Percentiles rank a stretch among this genome's conserved stretches.
Evolutionary conservation across 2,888 invertebrate genomes (phyloP).

Genomic region (Cantharis rustica): DNA sequence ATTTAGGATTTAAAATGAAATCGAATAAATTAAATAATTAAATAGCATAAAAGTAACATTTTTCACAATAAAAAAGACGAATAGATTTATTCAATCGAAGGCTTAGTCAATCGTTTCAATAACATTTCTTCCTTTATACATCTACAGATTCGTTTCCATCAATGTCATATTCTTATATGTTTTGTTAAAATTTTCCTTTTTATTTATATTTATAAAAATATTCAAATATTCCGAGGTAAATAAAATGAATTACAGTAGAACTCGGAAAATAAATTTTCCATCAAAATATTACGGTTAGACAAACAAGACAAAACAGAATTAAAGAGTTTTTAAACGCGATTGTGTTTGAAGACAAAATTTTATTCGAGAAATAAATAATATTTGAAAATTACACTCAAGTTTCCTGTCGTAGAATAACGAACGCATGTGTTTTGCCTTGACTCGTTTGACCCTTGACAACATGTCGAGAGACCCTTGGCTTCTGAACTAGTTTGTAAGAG

Average conservation of each 20-base stretch:
- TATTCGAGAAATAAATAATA: not conserved
- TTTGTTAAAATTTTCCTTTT: conserved; percentile 10
- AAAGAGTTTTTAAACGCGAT: not conserved
- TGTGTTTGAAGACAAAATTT: not conserved
- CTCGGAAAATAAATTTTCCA: not conserved
- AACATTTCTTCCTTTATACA: conserved; percentile 4
- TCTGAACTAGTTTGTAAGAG: conserved; percentile 29
- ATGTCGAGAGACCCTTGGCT: conserved; percentile 26
- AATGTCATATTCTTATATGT: conserved; percentile 12
- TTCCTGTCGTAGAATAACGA: not conserved
- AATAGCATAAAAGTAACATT: not conserved
- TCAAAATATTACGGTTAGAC: not conserved
- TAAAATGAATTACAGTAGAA: not conserved
- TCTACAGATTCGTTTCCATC: conserved; percentile 12
- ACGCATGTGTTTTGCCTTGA: conserved; percentile 16
- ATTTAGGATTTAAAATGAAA: not conserved
- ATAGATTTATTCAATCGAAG: conserved; percentile 9
- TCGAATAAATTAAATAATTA: not conserved
- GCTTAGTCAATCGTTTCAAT: conserved; percentile 15
- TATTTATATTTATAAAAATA: conserved; percentile 15
- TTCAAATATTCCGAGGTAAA: not conserved
- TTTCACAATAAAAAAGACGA: not conserved
- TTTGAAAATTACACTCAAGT: not conserved
- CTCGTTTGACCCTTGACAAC: conserved; percentile 22
- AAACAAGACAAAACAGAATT: not conserved